Evolutionary conservation across 2,888 invertebrate genomes (phyloP).

Genomic region (Oxytorus armatus): DNA sequence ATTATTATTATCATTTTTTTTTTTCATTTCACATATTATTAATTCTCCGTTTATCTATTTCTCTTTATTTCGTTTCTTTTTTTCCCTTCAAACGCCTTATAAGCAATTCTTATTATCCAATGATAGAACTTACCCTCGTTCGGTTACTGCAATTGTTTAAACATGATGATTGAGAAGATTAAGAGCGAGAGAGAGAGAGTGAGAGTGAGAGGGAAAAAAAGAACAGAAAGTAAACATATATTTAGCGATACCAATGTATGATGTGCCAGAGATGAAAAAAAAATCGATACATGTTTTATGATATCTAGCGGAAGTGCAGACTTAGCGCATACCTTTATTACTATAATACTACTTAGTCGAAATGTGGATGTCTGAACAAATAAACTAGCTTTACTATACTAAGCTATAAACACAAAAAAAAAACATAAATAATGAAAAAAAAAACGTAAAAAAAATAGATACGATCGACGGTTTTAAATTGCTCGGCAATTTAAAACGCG

Average conservation of each 20-base stretch:
- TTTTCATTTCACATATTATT: slow-evolving; percentile 68
- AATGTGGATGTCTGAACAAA: slow-evolving; percentile 84
- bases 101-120: slow-evolving; percentile 57
- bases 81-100: slow-evolving; percentile 17
- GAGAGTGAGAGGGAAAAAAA: slow-evolving; percentile 53
- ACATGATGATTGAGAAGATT: slow-evolving; percentile 75
- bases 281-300: slow-evolving; percentile 84
- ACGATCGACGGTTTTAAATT: slow-evolving; percentile 78
- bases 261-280: slow-evolving; percentile 81
- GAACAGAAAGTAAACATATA: slow-evolving; percentile 80
- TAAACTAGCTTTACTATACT: slow-evolving; percentile 84
- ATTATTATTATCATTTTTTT: slow-evolving; percentile 47
- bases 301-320: slow-evolving; percentile 84
- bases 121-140: slow-evolving; percentile 63
- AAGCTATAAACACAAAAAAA: slow-evolving; percentile 81
- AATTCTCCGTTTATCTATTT: slow-evolving; percentile 37
- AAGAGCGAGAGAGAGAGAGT: slow-evolving; percentile 35
- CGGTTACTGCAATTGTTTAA: slow-evolving; percentile 79
- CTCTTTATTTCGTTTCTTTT: slow-evolving; percentile 40
- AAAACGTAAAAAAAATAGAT: slow-evolving; percentile 67
- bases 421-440: slow-evolving; percentile 66
- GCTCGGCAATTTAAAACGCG: slow-evolving; percentile 68
- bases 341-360: slow-evolving; percentile 84
- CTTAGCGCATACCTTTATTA: slow-evolving; percentile 84
- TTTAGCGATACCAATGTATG: slow-evolving; percentile 84